Percentiles rank a stretch among this genome's conserved stretches.
These are phyloP conservation scores for Nomada fabriciana DNA, from an alignment of 2,888 invertebrate genomes.

Conservation along the genomic window DNA sequence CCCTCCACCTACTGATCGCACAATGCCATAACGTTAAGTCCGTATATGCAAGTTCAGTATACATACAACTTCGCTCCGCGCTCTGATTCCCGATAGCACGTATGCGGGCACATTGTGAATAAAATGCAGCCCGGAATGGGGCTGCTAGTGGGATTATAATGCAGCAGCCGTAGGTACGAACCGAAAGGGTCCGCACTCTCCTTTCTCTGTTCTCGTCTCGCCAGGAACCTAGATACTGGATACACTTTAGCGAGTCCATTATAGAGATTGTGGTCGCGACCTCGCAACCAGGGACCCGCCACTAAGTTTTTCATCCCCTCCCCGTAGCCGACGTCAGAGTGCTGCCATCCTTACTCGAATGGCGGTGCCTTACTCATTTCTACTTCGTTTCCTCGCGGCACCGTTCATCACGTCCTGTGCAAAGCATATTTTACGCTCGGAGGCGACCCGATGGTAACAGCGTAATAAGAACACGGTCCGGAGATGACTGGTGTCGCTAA, in stretches of 20 bases:
- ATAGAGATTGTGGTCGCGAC: slow-evolving; percentile 82
- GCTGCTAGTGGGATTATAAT: slow-evolving; percentile 67
- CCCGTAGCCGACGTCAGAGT: slow-evolving; percentile 52
- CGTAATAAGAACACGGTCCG: slow-evolving; percentile 76
- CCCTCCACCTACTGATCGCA: not conserved
- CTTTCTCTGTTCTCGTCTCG: slow-evolving; percentile 58
- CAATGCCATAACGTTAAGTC: not conserved
- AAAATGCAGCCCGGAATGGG: slow-evolving; percentile 60
- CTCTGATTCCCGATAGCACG: slow-evolving; percentile 52
- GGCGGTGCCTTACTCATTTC: slow-evolving; percentile 54
- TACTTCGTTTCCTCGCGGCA: slow-evolving; percentile 59
- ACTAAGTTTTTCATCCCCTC: slow-evolving; percentile 69
- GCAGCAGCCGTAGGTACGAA: slow-evolving; percentile 64
- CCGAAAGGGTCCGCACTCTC: slow-evolving; percentile 63
- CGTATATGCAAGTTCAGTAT: not conserved
- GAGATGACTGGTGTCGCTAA: slow-evolving; percentile 70
- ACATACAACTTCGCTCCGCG: slow-evolving; percentile 19
- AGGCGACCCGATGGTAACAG: slow-evolving; percentile 70
- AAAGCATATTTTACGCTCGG: slow-evolving; percentile 73
- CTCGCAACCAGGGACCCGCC: slow-evolving; percentile 65
- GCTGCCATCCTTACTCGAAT: slow-evolving; percentile 41
- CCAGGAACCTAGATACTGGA: slow-evolving; percentile 71
- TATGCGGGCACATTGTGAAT: slow-evolving; percentile 68
- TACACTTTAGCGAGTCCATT: slow-evolving; percentile 82
- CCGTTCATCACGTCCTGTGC: slow-evolving; percentile 64